Evolutionary conservation across 1,140 invertebrate species (phyloP).

Genomic region (Drosophila ironensis): DNA sequence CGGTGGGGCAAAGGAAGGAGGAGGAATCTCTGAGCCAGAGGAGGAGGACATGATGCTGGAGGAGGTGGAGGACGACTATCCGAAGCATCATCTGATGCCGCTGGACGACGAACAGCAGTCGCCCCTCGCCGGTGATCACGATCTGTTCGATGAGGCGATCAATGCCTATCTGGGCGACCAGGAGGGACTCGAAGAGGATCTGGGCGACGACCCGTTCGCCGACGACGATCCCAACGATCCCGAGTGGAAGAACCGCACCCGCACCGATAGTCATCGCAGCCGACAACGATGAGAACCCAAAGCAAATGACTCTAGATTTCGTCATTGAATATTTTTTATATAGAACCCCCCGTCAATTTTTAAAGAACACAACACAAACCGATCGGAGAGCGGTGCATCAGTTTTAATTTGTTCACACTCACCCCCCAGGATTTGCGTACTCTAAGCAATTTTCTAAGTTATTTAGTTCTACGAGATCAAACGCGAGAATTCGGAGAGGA

Average conservation of each 20-base stretch:
- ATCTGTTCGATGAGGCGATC: conserved; percentile 45
- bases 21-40: conserved; percentile 38
- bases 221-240: conserved; percentile 91
- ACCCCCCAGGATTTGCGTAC: conserved; percentile 30
- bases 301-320: conserved; percentile 51
- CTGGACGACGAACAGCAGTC: conserved; percentile 53
- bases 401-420: conserved; percentile 68
- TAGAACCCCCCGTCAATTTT: conserved; percentile 50
- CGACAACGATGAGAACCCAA: conserved; percentile 50
- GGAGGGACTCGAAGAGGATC: conserved; percentile 81
- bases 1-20: neutral
- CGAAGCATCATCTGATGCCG: conserved; percentile 69
- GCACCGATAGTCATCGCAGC: conserved; percentile 33
- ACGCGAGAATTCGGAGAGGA: conserved; percentile 7
- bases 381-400: conserved; percentile 4
- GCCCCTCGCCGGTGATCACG: neutral
- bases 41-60: conserved; percentile 48
- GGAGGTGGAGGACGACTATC: conserved; percentile 65
- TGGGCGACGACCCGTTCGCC: conserved; percentile 83
- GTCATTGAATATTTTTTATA: conserved; percentile 34
- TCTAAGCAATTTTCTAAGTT: conserved; percentile 63
- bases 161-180: conserved; percentile 59
- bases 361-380: conserved; percentile 1
- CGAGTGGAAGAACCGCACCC: conserved; percentile 85
- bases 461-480: conserved; percentile 62